These are phyloP conservation scores for Gastrophysa polygoni DNA, from an alignment of 2,888 invertebrate species.

Conservation along the genomic window DNA sequence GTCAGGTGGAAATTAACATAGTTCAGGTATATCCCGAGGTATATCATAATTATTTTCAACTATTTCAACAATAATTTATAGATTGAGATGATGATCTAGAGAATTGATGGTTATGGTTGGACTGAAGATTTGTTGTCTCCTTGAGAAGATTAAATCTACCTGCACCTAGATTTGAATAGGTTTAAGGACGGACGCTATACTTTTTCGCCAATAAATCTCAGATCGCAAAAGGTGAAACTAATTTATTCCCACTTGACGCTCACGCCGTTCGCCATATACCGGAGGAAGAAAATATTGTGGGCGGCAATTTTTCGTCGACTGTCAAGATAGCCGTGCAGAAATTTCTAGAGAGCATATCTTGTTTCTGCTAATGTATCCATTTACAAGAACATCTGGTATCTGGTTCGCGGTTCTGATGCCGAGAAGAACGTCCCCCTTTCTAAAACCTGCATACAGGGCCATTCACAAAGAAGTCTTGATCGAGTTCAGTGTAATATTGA, in stretches of 20 bases:
- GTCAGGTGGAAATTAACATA: too few relatives aligned
- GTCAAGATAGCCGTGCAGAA: conserved; percentile 2
- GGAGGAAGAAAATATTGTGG: background rate
- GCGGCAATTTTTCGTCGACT: background rate
- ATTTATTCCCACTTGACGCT: background rate
- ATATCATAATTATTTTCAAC: too few relatives aligned
- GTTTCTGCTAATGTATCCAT: conserved; percentile 27
- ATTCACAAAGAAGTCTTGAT: background rate
- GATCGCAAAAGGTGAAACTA: background rate
- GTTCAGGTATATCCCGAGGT: too few relatives aligned
- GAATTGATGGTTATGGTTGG: too few relatives aligned
- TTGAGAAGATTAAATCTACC: too few relatives aligned
- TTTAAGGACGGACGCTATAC: too few relatives aligned
- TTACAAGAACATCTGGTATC: conserved; percentile 26
- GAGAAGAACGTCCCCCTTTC: conserved; percentile 15
- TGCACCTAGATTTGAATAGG: too few relatives aligned
- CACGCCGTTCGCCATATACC: background rate
- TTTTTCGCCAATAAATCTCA: too few relatives aligned
- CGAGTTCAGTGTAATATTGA: too few relatives aligned
- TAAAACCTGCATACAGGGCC: background rate
- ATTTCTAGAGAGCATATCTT: conserved; percentile 18
- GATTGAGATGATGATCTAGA: too few relatives aligned
- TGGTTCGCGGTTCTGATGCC: background rate
- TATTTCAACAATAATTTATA: too few relatives aligned
- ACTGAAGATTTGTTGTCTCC: too few relatives aligned